Conservation (phyloP, 2,888 invertebrate genomes). For the Tineola bisselliella region DNA sequence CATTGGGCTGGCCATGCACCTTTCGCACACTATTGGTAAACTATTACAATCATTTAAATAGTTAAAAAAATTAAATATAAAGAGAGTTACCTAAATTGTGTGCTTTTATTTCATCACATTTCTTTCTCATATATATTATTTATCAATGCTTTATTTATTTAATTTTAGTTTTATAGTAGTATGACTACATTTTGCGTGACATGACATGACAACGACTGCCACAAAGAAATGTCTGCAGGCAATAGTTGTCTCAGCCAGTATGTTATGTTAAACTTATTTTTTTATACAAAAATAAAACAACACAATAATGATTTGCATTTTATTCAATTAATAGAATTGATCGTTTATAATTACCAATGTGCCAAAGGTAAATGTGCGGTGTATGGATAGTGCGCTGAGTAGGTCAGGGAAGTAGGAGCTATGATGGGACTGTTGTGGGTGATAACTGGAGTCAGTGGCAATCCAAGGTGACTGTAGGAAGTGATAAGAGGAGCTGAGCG, state of each 20-base stretch:
- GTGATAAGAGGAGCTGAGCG: constrained; percentile 22
- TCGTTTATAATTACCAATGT: not conserved
- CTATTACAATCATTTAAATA: not conserved
- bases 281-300: not conserved
- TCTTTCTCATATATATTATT: constrained; percentile 3
- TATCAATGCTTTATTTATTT: no score
- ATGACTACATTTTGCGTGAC: no score
- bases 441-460: constrained; percentile 22
- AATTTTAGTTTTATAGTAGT: no score
- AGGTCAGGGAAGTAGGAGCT: constrained; percentile 23
- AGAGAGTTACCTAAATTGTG: constrained; percentile 47
- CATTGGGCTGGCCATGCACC: constrained; percentile 22
- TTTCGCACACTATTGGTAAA: constrained; percentile 21
- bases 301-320: not conserved
- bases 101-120: constrained; percentile 6
- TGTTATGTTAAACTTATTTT: not conserved
- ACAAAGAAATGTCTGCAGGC: no score
- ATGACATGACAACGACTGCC: no score
- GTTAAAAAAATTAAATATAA: constrained; percentile 28
- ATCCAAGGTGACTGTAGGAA: constrained; percentile 18
- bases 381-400: constrained; percentile 28
- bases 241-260: no score
- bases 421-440: not conserved
- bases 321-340: no score
- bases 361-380: constrained; percentile 34